Evolutionary conservation across 2,797 vertebrate genomes (phyloP), one percentile per base, ranked within the genome.

Genomic region (Sebastes itinus): DNA sequence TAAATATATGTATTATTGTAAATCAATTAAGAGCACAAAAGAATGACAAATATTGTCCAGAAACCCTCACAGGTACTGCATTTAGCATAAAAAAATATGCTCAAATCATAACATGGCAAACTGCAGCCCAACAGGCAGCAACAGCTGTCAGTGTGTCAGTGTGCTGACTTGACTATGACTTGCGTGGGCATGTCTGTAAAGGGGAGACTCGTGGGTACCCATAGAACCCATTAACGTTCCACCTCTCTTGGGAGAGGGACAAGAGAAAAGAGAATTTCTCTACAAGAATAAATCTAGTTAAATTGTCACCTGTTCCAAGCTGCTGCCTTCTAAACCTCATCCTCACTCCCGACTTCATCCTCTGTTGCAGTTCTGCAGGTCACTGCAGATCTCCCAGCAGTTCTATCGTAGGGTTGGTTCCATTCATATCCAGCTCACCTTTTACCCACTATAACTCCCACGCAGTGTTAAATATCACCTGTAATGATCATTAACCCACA

Each of bases 351-450:
- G 13, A 32, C 74, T 69, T 73, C 27, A 22, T 82, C 54, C 38
- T 68, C 22, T 75, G 75, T 65, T 85, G 60, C 88, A 94, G 94
- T 75, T 81, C 32, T 78, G 49, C 83, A 83, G 88, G 79, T 75
- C 89, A 59, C 87, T 92, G 87, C 84, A 83, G 72, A 77, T 84
- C 87, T 74, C 67, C 81, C 84, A 77, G 86, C 84, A 92, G 82
- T 70, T 88, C 62, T 88, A 76, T 81, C 77, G 64, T 71, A 86
- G 90, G 92, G 92, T 94, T 83, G 77, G 91, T 93, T 82, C 14
- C 23, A 27, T 65, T 88, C 25, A 66, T 77, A 66, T 70, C 60
- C 59, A 82, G n/a, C 64, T 87, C 38, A 54, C 23, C 63, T 83
- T 70, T 84, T 69, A 71, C 76, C 77, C 58, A 49, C 64, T 60